phyloP scores from a whole-genome alignment of 2,113 vertebrate genomes.

The Lamprotornis superbus region DNA sequence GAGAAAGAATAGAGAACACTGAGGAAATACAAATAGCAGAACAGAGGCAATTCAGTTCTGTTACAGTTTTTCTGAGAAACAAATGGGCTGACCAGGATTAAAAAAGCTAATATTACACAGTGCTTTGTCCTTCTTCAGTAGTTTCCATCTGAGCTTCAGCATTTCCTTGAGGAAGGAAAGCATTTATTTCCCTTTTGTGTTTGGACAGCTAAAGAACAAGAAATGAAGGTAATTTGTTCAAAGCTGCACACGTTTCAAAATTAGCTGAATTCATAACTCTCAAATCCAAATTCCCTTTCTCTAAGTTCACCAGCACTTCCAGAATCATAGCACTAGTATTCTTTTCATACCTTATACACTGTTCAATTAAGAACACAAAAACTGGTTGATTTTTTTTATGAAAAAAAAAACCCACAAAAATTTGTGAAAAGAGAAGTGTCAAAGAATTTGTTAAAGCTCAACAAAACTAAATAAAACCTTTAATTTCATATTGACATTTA shows the following conservation, averaged over 20 bases:
- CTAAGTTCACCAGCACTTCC: neutral
- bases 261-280: neutral
- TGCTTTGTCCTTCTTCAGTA: neutral
- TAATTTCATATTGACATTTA: neutral
- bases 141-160: neutral
- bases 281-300: neutral
- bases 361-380: neutral
- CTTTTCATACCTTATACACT: neutral
- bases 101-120: neutral
- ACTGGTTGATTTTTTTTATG: neutral
- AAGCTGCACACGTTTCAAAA: neutral
- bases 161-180: neutral
- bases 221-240: slow-evolving; percentile 11
- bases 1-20: neutral
- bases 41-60: neutral
- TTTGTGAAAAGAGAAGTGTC: neutral
- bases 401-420: neutral
- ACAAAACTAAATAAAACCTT: neutral
- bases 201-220: neutral
- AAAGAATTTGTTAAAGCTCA: neutral
- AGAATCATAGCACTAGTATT: neutral
- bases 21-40: slow-evolving; percentile 10
- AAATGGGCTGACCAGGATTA: slow-evolving; percentile 8
- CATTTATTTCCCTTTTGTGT: neutral
- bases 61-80: slow-evolving; percentile 7